Conservation (phyloP, 1,140 invertebrate species). For the Hycleus cichorii region DNA sequence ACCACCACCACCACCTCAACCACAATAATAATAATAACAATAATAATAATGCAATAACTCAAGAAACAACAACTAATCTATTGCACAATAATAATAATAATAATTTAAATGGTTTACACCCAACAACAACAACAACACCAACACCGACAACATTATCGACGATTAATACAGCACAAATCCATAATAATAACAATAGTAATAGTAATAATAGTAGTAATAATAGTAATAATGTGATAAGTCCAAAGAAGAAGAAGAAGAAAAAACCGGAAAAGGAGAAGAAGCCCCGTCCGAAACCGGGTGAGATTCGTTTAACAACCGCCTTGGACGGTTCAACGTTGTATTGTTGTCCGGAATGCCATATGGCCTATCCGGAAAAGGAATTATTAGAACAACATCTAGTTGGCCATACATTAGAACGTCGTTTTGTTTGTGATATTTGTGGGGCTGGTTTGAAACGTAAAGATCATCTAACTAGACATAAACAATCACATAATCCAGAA, state of each 20-base stretch:
- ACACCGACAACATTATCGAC: slow-evolving; percentile 43
- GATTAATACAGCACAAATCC: slow-evolving; percentile 20
- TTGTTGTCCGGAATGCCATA: slow-evolving; percentile 79
- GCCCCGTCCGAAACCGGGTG: slow-evolving; percentile 69
- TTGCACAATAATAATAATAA: slow-evolving; percentile 26
- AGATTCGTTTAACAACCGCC: slow-evolving; percentile 72
- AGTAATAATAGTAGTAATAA: slow-evolving; percentile 10
- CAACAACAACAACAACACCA: slow-evolving; percentile 7
- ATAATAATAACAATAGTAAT: slow-evolving; percentile 17
- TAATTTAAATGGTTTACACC: slow-evolving; percentile 11
- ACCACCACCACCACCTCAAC: slow-evolving; percentile 26
- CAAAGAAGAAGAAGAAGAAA: slow-evolving; percentile 79
- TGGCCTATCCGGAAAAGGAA: slow-evolving; percentile 76
- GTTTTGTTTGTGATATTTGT: slow-evolving; percentile 79
- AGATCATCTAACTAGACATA: slow-evolving; percentile 72
- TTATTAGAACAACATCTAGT: slow-evolving; percentile 72
- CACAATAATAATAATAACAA: slow-evolving; percentile 11
- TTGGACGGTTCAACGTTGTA: slow-evolving; percentile 75
- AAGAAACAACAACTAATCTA: slow-evolving; percentile 14
- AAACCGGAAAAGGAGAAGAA: slow-evolving; percentile 72
- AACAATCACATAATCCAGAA: slow-evolving; percentile 74
- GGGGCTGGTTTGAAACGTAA: slow-evolving; percentile 76
- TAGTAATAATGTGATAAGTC: neutral
- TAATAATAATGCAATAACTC: slow-evolving; percentile 6
- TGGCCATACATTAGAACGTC: slow-evolving; percentile 69